Conservation (phyloP, 2,888 invertebrate species). For the Ephialtes manifestator region DNA sequence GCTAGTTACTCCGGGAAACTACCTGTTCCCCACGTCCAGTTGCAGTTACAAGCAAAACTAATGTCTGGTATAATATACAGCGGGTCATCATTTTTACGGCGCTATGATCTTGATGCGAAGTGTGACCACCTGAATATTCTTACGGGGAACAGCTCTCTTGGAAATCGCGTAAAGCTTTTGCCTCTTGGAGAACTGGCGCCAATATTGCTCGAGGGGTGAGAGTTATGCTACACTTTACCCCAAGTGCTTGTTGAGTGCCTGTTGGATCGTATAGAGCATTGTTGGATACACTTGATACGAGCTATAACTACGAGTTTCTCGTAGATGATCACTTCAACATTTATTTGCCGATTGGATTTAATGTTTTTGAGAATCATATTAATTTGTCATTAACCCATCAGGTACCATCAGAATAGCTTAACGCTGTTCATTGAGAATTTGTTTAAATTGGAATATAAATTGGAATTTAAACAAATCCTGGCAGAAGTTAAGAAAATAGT, state of each 20-base stretch:
- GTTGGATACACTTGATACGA: background rate
- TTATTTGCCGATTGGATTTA: background rate
- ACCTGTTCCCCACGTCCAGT: slow-evolving; percentile 38
- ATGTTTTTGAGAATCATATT: background rate
- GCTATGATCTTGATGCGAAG: background rate
- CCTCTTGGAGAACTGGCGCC: background rate
- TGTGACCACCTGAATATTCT: background rate
- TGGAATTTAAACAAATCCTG: too few species aligned
- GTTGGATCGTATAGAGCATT: background rate
- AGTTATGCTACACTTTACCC: background rate
- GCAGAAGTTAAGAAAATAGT: too few species aligned
- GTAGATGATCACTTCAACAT: background rate
- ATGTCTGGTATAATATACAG: slow-evolving; percentile 1
- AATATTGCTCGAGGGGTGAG: background rate
- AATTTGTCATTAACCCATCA: background rate
- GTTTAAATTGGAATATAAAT: too few species aligned
- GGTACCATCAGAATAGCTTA: too few species aligned
- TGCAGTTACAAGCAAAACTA: slow-evolving; percentile 52
- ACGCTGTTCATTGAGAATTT: too few species aligned
- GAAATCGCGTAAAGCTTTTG: background rate
- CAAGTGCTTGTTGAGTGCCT: slow-evolving; percentile 5
- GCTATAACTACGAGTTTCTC: background rate
- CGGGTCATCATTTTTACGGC: slow-evolving; percentile 50
- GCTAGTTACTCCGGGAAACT: slow-evolving; percentile 47
- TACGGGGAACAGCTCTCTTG: background rate